phyloP scores from a whole-genome alignment of 1,140 invertebrate genomes.

The Lanistes nyassanus region DNA sequence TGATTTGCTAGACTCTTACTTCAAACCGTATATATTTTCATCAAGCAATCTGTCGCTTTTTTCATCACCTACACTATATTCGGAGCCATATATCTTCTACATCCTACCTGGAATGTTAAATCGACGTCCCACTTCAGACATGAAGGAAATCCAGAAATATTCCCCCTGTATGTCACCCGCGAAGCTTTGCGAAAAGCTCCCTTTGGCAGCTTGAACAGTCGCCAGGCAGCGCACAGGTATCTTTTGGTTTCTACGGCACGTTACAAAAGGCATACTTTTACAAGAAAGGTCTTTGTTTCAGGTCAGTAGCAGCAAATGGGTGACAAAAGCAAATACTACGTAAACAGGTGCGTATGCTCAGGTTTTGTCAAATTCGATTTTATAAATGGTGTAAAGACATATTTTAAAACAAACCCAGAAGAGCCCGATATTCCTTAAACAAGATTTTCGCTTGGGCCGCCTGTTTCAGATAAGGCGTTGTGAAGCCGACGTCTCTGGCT shows the following conservation, averaged over 20 bases:
- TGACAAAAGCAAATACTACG: too few relatives aligned
- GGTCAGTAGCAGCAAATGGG: too few relatives aligned
- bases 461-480: slow-evolving; percentile 20
- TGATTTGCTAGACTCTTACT: too few relatives aligned
- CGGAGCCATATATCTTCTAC: too few relatives aligned
- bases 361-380: too few relatives aligned
- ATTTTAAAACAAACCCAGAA: slow-evolving; percentile 14
- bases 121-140: slow-evolving; percentile 7
- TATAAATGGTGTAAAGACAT: not conserved
- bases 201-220: slow-evolving; percentile 7
- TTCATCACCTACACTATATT: too few relatives aligned
- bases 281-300: too few relatives aligned
- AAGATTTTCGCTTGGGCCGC: slow-evolving; percentile 16
- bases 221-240: slow-evolving; percentile 16
- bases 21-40: too few relatives aligned
- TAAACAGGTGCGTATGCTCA: too few relatives aligned
- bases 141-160: not conserved
- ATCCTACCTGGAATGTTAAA: slow-evolving; percentile 9
- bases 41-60: too few relatives aligned
- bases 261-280: too few relatives aligned
- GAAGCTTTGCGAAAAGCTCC: not conserved
- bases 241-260: not conserved
- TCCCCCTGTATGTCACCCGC: slow-evolving; percentile 15
- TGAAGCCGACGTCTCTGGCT: slow-evolving; percentile 12
- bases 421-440: slow-evolving; percentile 17